Evolutionary conservation across 1,140 invertebrate species (phyloP), one percentile per base, ranked within the genome.

Genomic region (Trichonephila clavipes): DNA sequence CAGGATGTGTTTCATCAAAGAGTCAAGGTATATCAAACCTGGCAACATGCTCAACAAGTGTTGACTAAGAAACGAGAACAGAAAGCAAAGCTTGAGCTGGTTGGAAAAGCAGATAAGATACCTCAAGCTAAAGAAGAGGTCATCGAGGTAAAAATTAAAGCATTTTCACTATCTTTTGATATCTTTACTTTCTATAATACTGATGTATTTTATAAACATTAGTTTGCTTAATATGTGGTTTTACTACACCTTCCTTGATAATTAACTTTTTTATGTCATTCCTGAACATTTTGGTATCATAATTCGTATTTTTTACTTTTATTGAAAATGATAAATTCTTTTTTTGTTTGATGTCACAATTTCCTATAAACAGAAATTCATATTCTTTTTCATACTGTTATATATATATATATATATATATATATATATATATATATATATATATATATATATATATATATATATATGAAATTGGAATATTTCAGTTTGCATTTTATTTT

Each of bases 1-100:
- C 95, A 98, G 97, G 98, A 99, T 95, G 98, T 99, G n/a, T 99
- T 99, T 95, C 98, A 99, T 95, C 99, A 99, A 96, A 97, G 99
- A 95, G 98, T 99, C 0, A 99, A 99, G 96, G 97, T 98, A 0
- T 99, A 99, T 96, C 99, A 99, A 96, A 98, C 98, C 95, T 99
- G 99, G 98, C 99, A 99, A 96, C 98, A 99, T 95, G 98, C 99
- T 77, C 98, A 99, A 96, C 97, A 98, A 96, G 98, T 98, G 96
- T 96, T 99, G 51, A 98, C 97, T 21, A 99, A 99, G 95, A 99
- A 99, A 95, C 97, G 99, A 82, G 99, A 99, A 96, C 97, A 97
- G 94, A 99, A 99, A 96, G 98, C 98, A 2, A 98, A 99, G 95
- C 96, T 98, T 1, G 99, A 99, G 95, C 96, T 99, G 59, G 97